Conservation (phyloP, 2,113 vertebrate genomes). For the Heterochromis multidens region DNA sequence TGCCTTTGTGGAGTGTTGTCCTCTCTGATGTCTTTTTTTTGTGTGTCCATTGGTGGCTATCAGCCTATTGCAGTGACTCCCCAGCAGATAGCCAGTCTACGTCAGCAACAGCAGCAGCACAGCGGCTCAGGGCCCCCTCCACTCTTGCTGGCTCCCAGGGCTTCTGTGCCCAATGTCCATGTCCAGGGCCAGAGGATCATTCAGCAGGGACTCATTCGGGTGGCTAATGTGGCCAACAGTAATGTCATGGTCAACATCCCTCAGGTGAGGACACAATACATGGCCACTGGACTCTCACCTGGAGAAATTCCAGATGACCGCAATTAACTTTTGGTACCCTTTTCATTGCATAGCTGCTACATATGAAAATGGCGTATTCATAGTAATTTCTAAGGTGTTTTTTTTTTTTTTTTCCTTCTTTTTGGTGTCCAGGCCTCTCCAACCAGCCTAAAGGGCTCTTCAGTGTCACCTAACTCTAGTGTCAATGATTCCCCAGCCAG, state of each 20-base stretch:
- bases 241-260: conserved; percentile 93
- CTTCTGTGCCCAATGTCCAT: conserved; percentile 91
- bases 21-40: not conserved
- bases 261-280: conserved; percentile 51
- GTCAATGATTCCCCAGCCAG: conserved; percentile 87
- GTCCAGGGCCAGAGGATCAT: conserved; percentile 96
- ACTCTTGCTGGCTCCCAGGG: conserved; percentile 88
- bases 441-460: conserved; percentile 84
- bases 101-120: conserved; percentile 93
- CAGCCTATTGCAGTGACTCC: conserved; percentile 81
- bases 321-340: not conserved
- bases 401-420: not conserved
- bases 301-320: not conserved
- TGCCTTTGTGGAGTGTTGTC: not conserved
- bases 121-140: conserved; percentile 90
- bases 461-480: conserved; percentile 66
- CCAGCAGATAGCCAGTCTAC: conserved; percentile 91
- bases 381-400: not conserved
- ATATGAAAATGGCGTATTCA: not conserved
- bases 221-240: conserved; percentile 89
- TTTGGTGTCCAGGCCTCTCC: conserved; percentile 80
- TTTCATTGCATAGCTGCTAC: not conserved
- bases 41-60: not conserved
- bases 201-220: conserved; percentile 95
- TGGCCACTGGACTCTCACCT: not conserved